Conservation (phyloP, 2,113 vertebrate species). For the Dissostichus mawsoni region DNA sequence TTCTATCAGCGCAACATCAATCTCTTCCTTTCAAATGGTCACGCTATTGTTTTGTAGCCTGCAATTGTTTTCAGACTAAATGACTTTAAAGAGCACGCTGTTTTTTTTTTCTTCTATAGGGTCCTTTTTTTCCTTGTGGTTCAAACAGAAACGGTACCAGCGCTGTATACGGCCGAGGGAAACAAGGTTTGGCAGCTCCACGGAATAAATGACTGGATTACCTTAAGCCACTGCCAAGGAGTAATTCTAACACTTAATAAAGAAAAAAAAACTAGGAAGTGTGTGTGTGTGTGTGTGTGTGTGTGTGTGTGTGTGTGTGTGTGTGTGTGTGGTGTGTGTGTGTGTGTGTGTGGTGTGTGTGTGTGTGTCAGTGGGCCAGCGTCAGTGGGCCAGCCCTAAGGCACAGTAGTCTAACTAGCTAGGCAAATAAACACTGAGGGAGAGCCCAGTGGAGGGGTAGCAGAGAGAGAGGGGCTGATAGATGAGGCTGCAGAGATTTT, state of each 20-base stretch:
- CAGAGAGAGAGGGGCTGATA: constrained; percentile 50
- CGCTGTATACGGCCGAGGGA: constrained; percentile 74
- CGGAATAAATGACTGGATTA: constrained; percentile 85
- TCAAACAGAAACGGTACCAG: constrained; percentile 70
- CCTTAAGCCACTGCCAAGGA: constrained; percentile 83
- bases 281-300: constrained; percentile 8
- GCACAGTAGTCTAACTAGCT: constrained; percentile 79
- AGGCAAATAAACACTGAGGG: constrained; percentile 76
- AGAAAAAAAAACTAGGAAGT: constrained; percentile 66
- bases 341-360: constrained; percentile 7
- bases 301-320: constrained; percentile 34
- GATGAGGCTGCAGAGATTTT: constrained; percentile 38
- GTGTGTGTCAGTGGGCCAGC: constrained; percentile 54
- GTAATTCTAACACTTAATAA: constrained; percentile 88
- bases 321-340: constrained; percentile 32
- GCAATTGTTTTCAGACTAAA: constrained; percentile 43
- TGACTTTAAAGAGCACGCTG: constrained; percentile 33
- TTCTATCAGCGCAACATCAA: constrained; percentile 44
- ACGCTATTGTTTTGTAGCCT: constrained; percentile 46
- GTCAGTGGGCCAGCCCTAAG: constrained; percentile 57
- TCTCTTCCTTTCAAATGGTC: constrained; percentile 34
- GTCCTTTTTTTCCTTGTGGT: constrained; percentile 47
- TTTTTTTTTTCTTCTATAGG: constrained; percentile 35
- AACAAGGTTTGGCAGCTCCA: constrained; percentile 84
- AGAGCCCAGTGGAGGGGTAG: constrained; percentile 61